phyloP scores from a whole-genome alignment of 2,113 vertebrate species.

The Sminthopsis crassicaudata region DNA sequence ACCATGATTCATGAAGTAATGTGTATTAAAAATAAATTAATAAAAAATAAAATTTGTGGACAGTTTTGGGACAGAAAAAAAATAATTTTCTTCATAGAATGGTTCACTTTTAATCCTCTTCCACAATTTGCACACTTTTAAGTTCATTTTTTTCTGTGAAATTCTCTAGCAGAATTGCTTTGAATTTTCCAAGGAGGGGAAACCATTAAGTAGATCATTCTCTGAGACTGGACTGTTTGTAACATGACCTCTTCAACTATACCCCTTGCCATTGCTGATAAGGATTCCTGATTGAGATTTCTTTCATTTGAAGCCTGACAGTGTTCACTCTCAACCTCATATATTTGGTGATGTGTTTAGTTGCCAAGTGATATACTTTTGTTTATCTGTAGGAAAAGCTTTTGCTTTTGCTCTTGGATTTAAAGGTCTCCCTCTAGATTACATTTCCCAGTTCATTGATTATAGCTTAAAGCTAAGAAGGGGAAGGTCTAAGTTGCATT shows the following conservation, averaged over 20 bases:
- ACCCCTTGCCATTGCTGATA: slow-evolving; percentile 46
- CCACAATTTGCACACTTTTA: slow-evolving; percentile 15
- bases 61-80: not conserved
- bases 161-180: slow-evolving; percentile 33
- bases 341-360: slow-evolving; percentile 52
- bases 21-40: too few species aligned
- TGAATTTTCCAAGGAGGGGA: not conserved
- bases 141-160: not conserved
- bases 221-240: slow-evolving; percentile 31
- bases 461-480: slow-evolving; percentile 70
- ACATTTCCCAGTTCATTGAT: slow-evolving; percentile 75
- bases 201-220: slow-evolving; percentile 29
- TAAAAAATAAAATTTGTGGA: too few species aligned
- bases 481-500: slow-evolving; percentile 36
- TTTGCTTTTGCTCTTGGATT: slow-evolving; percentile 62
- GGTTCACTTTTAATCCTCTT: not conserved
- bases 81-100: not conserved
- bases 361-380: slow-evolving; percentile 69
- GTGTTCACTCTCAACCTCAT: slow-evolving; percentile 50
- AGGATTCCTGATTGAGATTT: slow-evolving; percentile 62
- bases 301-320: slow-evolving; percentile 64
- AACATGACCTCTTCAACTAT: slow-evolving; percentile 23
- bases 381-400: slow-evolving; percentile 69
- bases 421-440: slow-evolving; percentile 71
- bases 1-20: too few species aligned